Evolutionary conservation across 1,140 invertebrate genomes (phyloP), one percentile per base, ranked within the genome.

Genomic region (Augochlora pura): DNA sequence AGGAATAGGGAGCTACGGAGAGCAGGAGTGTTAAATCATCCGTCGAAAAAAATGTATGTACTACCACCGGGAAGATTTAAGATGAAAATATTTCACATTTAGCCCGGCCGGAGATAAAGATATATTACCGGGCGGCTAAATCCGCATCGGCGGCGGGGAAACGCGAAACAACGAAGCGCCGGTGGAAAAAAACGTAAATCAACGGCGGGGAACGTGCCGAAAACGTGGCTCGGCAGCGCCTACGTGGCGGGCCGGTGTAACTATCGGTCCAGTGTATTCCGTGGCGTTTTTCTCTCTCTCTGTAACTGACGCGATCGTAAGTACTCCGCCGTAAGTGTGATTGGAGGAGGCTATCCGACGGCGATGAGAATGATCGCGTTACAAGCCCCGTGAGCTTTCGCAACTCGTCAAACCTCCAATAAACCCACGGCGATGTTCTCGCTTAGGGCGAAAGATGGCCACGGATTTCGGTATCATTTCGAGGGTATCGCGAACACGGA

Each of bases 11-110:
- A 57, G n/a, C 54, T 9, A 6, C 32, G 32, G n/a, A n/a, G n/a
- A n/a, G n/a, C n/a, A n/a, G n/a, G n/a, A n/a, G n/a, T n/a, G 49
- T 46, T 59, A 59, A 67, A 76, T 59, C 64, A 76, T 52, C 46
- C 25, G 8, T n/a, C 18, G 23, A 16, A 18, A 52, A 38, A 10
- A 67, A 75, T 57, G 63, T 23, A 27, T 38, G 23, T 25, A 42
- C 12, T 18, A 32, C 63, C 63, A 23, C 32, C 72, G 46, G 46
- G 9, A 39, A 65, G 46, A 75, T 75, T 75, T 59, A 75, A 75
- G 63, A 67, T 23, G 73, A 10, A 16, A 75, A 75, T 67, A 67
- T 67, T 67, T 75, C 42, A 67, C 63, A 52, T 12, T 75, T 67
- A 75, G 49, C 63, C 38, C 42, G 52, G 49, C 38, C 42, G 52